Evolutionary conservation across 2,797 vertebrate genomes (phyloP).

Genomic region (Acipenser oxyrinchus): DNA sequence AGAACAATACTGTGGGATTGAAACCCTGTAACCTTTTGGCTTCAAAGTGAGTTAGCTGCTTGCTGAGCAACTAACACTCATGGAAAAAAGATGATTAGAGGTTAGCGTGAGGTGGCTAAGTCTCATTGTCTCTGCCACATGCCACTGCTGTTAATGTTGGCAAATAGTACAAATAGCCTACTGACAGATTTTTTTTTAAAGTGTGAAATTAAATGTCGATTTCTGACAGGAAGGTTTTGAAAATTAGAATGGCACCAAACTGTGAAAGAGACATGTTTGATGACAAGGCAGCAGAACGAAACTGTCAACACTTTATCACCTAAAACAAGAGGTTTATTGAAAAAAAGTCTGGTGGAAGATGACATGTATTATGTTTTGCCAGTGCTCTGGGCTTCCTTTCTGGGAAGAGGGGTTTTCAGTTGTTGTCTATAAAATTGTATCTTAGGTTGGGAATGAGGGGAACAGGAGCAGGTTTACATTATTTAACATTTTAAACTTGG

Average conservation of each 20-base stretch:
- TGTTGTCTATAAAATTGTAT: not conserved
- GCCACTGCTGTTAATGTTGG: too few species aligned
- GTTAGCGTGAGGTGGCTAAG: too few species aligned
- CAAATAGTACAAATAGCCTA: not conserved
- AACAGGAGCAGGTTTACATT: not conserved
- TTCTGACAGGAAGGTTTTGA: conserved; percentile 56
- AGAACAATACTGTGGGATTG: too few species aligned
- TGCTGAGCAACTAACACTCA: conserved; percentile 36
- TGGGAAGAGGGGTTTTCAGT: not conserved
- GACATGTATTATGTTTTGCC: conserved; percentile 35
- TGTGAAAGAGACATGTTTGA: conserved; percentile 60
- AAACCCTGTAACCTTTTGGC: conserved; percentile 26
- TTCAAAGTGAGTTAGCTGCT: conserved; percentile 32
- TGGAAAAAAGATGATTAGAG: not conserved
- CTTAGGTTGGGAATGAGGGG: not conserved
- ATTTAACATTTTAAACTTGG: too few species aligned
- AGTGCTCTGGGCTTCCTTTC: conserved; percentile 4
- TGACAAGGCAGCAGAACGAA: conserved; percentile 59
- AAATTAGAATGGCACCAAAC: conserved; percentile 61
- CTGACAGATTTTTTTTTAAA: conserved; percentile 18
- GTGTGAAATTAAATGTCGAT: conserved; percentile 65
- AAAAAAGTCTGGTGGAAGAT: conserved; percentile 24
- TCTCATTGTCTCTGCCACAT: too few species aligned
- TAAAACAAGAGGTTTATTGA: conserved; percentile 52
- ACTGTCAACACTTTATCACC: conserved; percentile 58